Percentiles rank a stretch among this genome's conserved stretches.
These are phyloP conservation scores for Micrastur ruficollis DNA, from an alignment of 2,797 vertebrate species.

Conservation along the genomic window DNA sequence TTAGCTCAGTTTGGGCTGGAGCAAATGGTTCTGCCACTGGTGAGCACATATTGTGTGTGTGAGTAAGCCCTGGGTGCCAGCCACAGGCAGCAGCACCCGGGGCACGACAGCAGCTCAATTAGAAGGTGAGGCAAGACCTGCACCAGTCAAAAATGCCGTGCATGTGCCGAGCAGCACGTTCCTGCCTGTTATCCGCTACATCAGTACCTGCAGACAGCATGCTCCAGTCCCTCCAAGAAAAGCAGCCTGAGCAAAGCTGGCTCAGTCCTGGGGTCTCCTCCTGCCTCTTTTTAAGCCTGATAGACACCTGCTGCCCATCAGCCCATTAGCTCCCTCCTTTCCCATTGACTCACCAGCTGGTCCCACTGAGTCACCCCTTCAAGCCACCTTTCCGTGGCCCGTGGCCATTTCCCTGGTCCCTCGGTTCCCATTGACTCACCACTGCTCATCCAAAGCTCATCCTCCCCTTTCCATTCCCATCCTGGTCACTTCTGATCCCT, in stretches of 20 bases:
- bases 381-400: not conserved
- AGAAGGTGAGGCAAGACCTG: not conserved
- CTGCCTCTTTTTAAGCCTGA: not conserved
- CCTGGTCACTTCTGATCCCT: not conserved
- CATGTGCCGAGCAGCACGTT: not conserved
- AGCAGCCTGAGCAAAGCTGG: fast-evolving
- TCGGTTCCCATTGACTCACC: slow-evolving; percentile 52
- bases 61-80: not conserved
- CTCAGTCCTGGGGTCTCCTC: fast-evolving
- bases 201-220: not conserved
- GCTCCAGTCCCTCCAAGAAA: not conserved
- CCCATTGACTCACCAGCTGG: not conserved
- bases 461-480: not conserved
- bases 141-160: not conserved
- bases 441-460: not conserved
- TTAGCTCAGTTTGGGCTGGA: not conserved
- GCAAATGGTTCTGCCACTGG: fast-evolving
- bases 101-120: not conserved
- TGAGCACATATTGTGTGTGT: fast-evolving
- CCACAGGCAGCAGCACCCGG: not conserved
- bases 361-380: not conserved
- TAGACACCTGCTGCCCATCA: not conserved
- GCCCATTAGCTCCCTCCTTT: not conserved
- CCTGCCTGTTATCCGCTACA: not conserved
- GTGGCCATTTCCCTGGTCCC: not conserved